These are phyloP conservation scores for Mythimna pallens DNA, from an alignment of 2,888 invertebrate genomes.

Conservation along the genomic window DNA sequence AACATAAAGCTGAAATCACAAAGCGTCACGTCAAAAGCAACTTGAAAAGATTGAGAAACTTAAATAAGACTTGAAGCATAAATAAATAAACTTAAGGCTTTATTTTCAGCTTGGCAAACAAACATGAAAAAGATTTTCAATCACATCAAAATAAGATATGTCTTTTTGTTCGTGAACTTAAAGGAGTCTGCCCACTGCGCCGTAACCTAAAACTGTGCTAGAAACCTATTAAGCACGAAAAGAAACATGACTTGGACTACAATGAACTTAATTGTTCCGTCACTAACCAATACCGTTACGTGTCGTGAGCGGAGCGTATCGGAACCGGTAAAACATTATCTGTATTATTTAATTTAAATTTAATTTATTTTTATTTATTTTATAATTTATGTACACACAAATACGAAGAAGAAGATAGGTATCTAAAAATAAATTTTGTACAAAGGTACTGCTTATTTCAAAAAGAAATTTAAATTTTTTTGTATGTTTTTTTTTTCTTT, in stretches of 20 bases:
- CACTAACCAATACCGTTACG: background rate
- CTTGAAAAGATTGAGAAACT: slow-evolving; percentile 7
- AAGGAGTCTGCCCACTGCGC: background rate
- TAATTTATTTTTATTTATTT: no score
- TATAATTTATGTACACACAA: no score
- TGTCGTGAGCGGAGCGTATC: background rate
- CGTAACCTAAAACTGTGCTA: background rate
- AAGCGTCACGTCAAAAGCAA: slow-evolving; percentile 22
- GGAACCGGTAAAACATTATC: no score
- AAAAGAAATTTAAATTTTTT: no score
- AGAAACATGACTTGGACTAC: background rate
- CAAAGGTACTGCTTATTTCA: no score
- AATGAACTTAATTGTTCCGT: background rate
- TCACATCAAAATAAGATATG: slow-evolving; percentile 22
- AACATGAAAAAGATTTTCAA: slow-evolving; percentile 22
- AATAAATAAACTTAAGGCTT: slow-evolving; percentile 19
- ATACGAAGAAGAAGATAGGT: no score
- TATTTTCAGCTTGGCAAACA: slow-evolving; percentile 20
- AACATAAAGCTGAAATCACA: background rate
- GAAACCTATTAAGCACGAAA: background rate
- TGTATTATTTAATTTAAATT: no score
- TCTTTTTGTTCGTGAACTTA: slow-evolving; percentile 8
- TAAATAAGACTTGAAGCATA: slow-evolving; percentile 10
- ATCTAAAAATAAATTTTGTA: no score
- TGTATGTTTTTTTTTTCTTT: no score